Base-by-base conservation (phyloP, 2,113 vertebrate genomes). In the Acrocephalus kingi region DNA sequence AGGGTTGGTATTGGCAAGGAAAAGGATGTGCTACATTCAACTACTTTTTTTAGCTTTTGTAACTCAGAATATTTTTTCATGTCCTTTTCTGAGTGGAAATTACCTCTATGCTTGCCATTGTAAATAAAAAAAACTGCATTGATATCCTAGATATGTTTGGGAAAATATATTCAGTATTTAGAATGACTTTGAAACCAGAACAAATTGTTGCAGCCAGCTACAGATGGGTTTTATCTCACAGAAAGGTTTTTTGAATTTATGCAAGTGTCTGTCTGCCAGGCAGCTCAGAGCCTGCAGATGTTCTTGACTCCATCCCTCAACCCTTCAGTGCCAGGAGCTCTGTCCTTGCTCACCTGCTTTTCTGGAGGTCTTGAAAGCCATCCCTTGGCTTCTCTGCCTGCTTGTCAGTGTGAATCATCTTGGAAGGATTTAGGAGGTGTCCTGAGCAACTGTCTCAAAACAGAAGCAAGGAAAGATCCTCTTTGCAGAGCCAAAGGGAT, bases 21-120 rank as follows among this genome's bases (percentile, higher is more conserved):
- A 56, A 49, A 55, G 33, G 21, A 6, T 55, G 16, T 23, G 8
- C 39, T 66, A 0, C 15, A 0, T 81, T 73, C 11, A 3, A 4
- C 27, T 4, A 10, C 43, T 89, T 55, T 54, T 52, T 79, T 51
- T 43, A 75, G 30, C 13, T 62, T 45, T 58, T 30, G 11, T 55
- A 84, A 46, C 62, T 94, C 52, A 33, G 18, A 54, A 14, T 80
- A 39, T 33, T 91, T 89, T 68, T 49, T 56, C 48, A 24, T 41
- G 59, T 80, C 31, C 27, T 73, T 69, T 73, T 75, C 48, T n/a
- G 35, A 76, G 45, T 43, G 37, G 31, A 84, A 93, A 73, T 64
- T 43, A 45, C 46, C 46, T 46, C 22, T 33, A 0, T 58, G 37
- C n/a, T 90, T 77, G 24, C 67, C 20, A 20, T 3, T 33, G 54